These are phyloP conservation scores for Patella depressa DNA, from an alignment of 2,888 invertebrate species.

Conservation along the genomic window DNA sequence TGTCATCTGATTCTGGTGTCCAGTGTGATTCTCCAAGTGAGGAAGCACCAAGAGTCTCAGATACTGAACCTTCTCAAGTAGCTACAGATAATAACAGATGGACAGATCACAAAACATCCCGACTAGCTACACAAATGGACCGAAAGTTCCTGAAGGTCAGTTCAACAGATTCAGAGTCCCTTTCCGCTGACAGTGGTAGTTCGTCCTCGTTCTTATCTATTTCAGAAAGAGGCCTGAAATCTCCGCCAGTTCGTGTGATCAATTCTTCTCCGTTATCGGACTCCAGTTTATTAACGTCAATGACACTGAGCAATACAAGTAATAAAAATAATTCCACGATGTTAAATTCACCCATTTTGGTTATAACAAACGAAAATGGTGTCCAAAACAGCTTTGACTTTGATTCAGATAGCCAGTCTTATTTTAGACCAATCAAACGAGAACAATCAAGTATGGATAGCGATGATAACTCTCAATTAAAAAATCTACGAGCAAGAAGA, in stretches of 20 bases:
- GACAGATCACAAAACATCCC: background rate
- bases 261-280: no score
- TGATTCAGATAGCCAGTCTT: background rate
- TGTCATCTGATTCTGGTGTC: conserved; percentile 43
- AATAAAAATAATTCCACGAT: background rate
- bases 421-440: background rate
- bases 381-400: background rate
- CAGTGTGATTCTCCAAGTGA: conserved; percentile 37
- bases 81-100: background rate
- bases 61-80: background rate
- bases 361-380: background rate
- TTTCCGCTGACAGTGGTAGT: background rate
- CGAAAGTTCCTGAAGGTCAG: background rate
- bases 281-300: background rate
- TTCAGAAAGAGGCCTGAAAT: background rate
- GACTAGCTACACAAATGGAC: background rate
- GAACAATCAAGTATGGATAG: background rate
- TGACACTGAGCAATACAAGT: background rate
- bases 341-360: background rate
- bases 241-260: background rate
- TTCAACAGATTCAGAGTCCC: background rate
- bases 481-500: background rate
- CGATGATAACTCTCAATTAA: background rate
- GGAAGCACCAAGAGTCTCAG: background rate
- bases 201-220: background rate